Conservation (phyloP, 2,888 invertebrate species). For the Amblyteles armatorius region DNA sequence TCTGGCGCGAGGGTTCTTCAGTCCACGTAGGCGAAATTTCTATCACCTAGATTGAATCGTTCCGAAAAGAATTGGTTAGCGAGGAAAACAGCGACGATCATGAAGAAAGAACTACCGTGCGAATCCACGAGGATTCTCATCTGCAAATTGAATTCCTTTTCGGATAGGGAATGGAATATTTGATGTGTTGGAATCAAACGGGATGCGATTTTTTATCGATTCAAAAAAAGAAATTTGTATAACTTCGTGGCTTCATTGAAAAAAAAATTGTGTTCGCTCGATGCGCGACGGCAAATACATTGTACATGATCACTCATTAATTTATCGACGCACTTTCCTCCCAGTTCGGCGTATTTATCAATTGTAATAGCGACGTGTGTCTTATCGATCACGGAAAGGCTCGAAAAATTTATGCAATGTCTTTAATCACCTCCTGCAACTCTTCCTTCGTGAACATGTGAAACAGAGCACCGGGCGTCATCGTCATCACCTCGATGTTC, state of each 20-base stretch:
- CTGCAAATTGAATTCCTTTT: slow-evolving; percentile 1
- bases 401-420: slow-evolving; percentile 87
- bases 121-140: slow-evolving; percentile 59
- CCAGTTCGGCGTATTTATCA: slow-evolving; percentile 51
- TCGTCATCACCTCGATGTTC: slow-evolving; percentile 98
- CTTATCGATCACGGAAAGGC: slow-evolving; percentile 26
- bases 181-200: background rate
- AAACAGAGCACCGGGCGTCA: slow-evolving; percentile 93
- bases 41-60: slow-evolving; percentile 74
- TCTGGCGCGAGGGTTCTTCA: slow-evolving; percentile 73
- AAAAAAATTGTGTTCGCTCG: slow-evolving; percentile 56
- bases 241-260: slow-evolving; percentile 29
- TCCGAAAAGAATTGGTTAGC: slow-evolving; percentile 49
- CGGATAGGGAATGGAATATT: slow-evolving; percentile 38
- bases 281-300: slow-evolving; percentile 52
- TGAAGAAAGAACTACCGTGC: slow-evolving; percentile 29
- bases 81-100: slow-evolving; percentile 8
- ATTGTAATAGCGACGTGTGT: slow-evolving; percentile 42
- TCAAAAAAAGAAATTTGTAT: slow-evolving; percentile 33
- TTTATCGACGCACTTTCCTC: slow-evolving; percentile 53
- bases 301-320: slow-evolving; percentile 51
- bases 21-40: slow-evolving; percentile 73
- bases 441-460: slow-evolving; percentile 96
- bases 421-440: slow-evolving; percentile 94
- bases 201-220: slow-evolving; percentile 9